These are phyloP conservation scores for Cygnus olor DNA, from an alignment of 2,797 vertebrate species.

Conservation along the genomic window DNA sequence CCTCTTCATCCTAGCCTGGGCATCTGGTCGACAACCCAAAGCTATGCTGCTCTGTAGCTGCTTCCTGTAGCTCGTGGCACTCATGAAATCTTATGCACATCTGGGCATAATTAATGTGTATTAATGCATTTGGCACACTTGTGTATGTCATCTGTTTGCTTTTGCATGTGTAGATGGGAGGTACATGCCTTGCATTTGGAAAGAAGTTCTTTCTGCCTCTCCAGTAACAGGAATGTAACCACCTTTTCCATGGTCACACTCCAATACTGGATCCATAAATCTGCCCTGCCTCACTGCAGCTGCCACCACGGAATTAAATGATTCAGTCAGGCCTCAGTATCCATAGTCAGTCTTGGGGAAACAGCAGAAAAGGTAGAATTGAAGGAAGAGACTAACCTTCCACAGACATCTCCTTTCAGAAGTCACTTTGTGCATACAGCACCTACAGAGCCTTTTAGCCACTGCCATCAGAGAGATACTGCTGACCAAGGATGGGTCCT, in stretches of 20 bases:
- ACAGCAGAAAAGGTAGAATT: background rate
- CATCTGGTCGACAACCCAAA: background rate
- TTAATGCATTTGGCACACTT: background rate
- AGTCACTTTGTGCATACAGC: background rate
- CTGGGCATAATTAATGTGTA: background rate
- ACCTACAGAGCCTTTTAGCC: background rate
- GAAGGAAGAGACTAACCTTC: background rate
- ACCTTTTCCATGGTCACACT: background rate
- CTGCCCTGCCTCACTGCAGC: background rate
- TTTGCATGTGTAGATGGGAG: background rate
- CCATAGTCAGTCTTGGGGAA: background rate
- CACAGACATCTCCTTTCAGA: background rate
- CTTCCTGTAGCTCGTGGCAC: background rate
- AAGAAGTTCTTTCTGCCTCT: background rate
- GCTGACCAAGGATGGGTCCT: background rate
- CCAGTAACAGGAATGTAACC: background rate
- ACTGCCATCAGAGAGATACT: background rate
- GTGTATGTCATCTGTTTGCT: background rate
- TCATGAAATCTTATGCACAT: background rate
- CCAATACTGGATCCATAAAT: background rate
- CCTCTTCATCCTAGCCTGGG: background rate
- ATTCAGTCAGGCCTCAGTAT: background rate
- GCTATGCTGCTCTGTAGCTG: background rate
- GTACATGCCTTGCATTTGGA: background rate
- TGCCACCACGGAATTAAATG: background rate